Percentiles rank a stretch among this genome's conserved stretches.
Evolutionary conservation across 2,113 vertebrate genomes (phyloP).

Genomic region (Gallinago undulata): DNA sequence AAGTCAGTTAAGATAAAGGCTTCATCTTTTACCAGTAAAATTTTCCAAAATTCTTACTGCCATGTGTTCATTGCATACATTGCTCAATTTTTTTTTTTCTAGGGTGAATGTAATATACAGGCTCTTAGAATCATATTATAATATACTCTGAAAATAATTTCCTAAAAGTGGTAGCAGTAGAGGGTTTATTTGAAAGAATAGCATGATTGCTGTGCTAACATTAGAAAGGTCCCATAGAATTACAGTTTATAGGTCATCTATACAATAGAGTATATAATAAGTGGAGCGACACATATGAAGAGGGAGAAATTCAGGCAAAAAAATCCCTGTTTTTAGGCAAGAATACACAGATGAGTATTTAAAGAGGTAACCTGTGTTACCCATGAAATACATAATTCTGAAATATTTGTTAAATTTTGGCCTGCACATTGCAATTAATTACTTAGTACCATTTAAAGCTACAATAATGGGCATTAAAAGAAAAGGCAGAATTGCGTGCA

Average conservation of each 20-base stretch:
- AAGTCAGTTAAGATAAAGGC: not conserved
- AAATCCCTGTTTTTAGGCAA: not conserved
- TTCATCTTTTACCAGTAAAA: not conserved
- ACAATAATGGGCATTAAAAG: not conserved
- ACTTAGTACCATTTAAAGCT: not conserved
- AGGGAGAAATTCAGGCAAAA: not conserved
- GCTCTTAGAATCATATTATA: not conserved
- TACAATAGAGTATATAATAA: fast-evolving
- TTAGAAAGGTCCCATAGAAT: not conserved
- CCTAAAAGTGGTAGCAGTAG: not conserved
- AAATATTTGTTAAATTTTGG: not conserved
- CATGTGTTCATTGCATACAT: not conserved
- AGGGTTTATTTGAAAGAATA: not conserved
- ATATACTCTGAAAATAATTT: not conserved
- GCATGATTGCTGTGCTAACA: not conserved
- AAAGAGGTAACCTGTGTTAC: not conserved
- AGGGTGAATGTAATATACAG: not conserved
- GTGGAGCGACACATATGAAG: fast-evolving
- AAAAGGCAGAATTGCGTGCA: not conserved
- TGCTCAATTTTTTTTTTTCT: not conserved
- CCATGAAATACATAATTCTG: fast-evolving
- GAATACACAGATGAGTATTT: not conserved
- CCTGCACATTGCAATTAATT: not conserved
- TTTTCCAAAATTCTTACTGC: not conserved
- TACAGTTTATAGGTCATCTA: not conserved